Evolutionary conservation across 2,888 invertebrate species (phyloP).

Genomic region (Adela reaumurella): DNA sequence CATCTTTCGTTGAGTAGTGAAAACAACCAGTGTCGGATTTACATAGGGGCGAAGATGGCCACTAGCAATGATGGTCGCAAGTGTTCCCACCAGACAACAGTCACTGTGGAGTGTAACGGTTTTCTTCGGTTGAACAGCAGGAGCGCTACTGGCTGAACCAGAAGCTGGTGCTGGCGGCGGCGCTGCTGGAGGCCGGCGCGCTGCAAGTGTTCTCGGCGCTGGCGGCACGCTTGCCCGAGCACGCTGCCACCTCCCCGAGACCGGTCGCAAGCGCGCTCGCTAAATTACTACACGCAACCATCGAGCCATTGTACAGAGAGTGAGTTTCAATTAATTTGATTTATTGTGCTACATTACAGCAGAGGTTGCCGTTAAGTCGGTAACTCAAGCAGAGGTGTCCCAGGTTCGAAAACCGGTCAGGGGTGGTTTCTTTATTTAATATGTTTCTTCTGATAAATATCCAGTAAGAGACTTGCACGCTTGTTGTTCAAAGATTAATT

Average conservation of each 20-base stretch:
- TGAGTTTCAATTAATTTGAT: constrained; percentile 28
- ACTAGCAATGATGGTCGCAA: constrained; percentile 13
- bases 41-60: constrained; percentile 27
- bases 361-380: no score
- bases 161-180: constrained; percentile 90
- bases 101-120: no score
- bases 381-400: no score
- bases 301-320: constrained; percentile 84
- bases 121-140: constrained; percentile 16
- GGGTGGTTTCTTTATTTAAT: no score
- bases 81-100: no score
- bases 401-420: no score
- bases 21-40: no score
- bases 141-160: constrained; percentile 69
- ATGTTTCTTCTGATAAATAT: no score
- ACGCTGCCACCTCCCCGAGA: constrained; percentile 72
- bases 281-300: constrained; percentile 73
- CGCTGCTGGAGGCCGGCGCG: constrained; percentile 81
- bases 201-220: constrained; percentile 84
- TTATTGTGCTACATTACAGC: no score
- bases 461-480: no score
- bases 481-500: no score
- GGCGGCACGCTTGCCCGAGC: constrained; percentile 78
- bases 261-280: constrained; percentile 78
- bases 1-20: no score